Base-by-base conservation (phyloP, 1,140 invertebrate genomes). In the Rhopalosiphum padi region DNA sequence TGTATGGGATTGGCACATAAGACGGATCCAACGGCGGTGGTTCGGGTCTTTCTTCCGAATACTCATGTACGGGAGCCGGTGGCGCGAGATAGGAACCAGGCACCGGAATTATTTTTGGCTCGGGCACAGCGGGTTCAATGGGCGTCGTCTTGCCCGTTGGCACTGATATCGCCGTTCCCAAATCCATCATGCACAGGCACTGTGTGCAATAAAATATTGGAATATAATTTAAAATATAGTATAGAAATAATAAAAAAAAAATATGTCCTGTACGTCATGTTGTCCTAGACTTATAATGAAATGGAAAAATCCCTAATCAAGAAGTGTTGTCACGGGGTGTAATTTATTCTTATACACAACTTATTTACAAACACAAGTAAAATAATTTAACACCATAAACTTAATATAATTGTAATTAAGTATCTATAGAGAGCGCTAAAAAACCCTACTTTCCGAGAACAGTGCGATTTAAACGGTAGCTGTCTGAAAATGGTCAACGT, bases 71-170 rank as follows among this genome's bases (percentile, higher is more conserved):
- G 18, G 94, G 94, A 1, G 94, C 94, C 8, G 94, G 94, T 23
- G 94, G 53, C 30, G 90, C 35, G 2, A 86, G 77, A 35, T 53
- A 53, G 46, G 91, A 85, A 21, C 93, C 83, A 23, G 87, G 92
- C 25, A 93, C 37, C 2, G 94, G 94, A 25, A 93, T 92, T 21
- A 51, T 25, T 43, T 83, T 93, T 68, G 94, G 82, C 22, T 93
- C 68, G 3, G 92, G 93, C 82, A 93, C 93, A 22, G 94, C 94
- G 22, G 94, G 94, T 35, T 94, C 94, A 23, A 94, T 94, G 15
- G 94, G 94, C 3, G 94, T 94, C 91, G 93, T 41, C 93, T 94
- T 94, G 4, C 94, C 94, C 0, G 94, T 94, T 15, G 94, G 94
- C 82, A 94, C 94, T 46, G 94, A 94, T 82, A 94, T 94, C n/a